Evolutionary conservation across 2,888 invertebrate species (phyloP).

Genomic region (Crocallis elinguaria): DNA sequence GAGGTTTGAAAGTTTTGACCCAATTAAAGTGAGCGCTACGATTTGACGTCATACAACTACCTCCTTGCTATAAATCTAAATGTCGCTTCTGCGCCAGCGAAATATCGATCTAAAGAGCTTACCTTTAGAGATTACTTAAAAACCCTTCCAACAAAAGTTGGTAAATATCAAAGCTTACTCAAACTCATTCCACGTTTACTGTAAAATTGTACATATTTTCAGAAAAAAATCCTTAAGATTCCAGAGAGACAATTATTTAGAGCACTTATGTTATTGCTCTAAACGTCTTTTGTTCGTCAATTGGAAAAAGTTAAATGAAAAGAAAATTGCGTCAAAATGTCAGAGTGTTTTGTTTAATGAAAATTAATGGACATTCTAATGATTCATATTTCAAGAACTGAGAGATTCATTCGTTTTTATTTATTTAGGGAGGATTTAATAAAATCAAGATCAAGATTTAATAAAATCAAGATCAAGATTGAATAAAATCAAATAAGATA

Average conservation of each 20-base stretch:
- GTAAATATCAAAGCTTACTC: not conserved
- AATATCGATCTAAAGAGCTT: not conserved
- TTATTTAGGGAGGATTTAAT: no score
- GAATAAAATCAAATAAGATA: no score
- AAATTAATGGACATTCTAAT: not conserved
- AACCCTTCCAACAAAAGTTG: not conserved
- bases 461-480: no score
- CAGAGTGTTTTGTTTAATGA: slow-evolving; percentile 3
- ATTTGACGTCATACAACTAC: slow-evolving; percentile 12
- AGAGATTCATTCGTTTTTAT: not conserved
- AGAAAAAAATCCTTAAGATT: not conserved
- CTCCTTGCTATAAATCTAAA: slow-evolving; percentile 11
- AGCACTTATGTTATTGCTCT: not conserved
- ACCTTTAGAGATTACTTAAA: not conserved
- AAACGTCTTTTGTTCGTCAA: not conserved
- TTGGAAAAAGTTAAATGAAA: slow-evolving; percentile 6
- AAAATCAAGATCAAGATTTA: no score
- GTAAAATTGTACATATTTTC: not conserved
- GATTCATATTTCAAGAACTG: not conserved
- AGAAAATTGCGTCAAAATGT: not conserved
- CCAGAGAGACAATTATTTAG: not conserved
- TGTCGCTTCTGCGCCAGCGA: not conserved
- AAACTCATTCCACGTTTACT: not conserved
- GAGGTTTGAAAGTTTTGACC: slow-evolving; percentile 18
- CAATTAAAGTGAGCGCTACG: slow-evolving; percentile 12